Evolutionary conservation across 1,140 invertebrate genomes (phyloP).

Genomic region (Pararge aegeria): DNA sequence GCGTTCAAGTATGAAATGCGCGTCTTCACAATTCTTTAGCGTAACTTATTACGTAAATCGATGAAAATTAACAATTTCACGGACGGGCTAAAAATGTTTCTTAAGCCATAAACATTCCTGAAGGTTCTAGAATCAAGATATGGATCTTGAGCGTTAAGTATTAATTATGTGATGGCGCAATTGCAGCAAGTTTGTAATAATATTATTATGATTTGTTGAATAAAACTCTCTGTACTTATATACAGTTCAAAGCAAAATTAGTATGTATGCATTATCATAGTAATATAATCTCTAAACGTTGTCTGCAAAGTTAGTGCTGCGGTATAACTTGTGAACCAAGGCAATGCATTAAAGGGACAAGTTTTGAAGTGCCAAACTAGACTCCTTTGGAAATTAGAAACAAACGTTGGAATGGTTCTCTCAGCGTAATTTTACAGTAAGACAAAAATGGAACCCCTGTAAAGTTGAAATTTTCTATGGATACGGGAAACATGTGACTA

Average conservation of each 20-base stretch:
- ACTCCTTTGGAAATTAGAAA: constrained; percentile 4
- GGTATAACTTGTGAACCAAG: constrained; percentile 6
- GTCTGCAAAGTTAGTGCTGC: constrained; percentile 21
- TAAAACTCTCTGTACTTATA: too few relatives aligned
- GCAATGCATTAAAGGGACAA: neutral
- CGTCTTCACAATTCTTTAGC: constrained; percentile 21
- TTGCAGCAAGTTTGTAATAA: constrained; percentile 4
- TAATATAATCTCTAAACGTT: neutral
- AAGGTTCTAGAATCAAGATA: constrained; percentile 13
- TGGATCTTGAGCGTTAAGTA: constrained; percentile 8
- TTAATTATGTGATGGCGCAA: constrained; percentile 3
- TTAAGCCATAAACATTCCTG: constrained; percentile 21
- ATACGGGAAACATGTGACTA: too few relatives aligned
- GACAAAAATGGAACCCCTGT: too few relatives aligned
- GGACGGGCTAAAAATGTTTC: constrained; percentile 26
- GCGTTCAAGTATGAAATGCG: constrained; percentile 19
- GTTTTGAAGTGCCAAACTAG: neutral
- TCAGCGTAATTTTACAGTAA: too few relatives aligned
- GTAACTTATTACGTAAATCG: constrained; percentile 29
- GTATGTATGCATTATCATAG: neutral
- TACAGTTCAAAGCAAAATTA: neutral
- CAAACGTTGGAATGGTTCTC: too few relatives aligned
- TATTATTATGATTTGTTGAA: too few relatives aligned
- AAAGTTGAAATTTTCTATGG: too few relatives aligned
- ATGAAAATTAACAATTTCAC: constrained; percentile 33